These are phyloP conservation scores for Petrosia ficiformis DNA, from an alignment of 37 sponge, comb jelly and placozoan genomes.

Conservation along the genomic window DNA sequence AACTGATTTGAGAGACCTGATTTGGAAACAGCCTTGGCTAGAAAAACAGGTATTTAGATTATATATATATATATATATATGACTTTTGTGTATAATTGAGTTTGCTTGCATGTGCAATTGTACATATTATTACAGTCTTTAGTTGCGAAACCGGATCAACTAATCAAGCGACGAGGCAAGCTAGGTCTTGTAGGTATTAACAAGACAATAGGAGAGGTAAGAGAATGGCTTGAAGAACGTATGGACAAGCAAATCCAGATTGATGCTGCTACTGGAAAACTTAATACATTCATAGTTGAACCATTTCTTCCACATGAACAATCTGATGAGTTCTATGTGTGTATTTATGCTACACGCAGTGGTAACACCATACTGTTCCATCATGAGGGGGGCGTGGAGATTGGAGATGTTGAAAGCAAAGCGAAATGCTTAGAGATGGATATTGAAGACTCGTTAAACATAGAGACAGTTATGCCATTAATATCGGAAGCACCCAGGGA, in stretches of 20 bases:
- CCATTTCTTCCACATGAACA: constrained; percentile 78
- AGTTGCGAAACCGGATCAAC: constrained; percentile 93
- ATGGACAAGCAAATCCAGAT: constrained; percentile 75
- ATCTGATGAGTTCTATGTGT: constrained; percentile 42
- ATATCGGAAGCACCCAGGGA: constrained; percentile 29
- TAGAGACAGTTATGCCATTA: constrained; percentile 53
- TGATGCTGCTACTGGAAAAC: constrained; percentile 65
- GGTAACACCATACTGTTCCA: constrained; percentile 89
- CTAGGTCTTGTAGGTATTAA: constrained; percentile 88
- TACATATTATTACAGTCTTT: constrained; percentile 39
- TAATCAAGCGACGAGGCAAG: constrained; percentile 95
- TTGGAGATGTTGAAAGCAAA: constrained; percentile 91
- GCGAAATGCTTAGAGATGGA: constrained; percentile 61
- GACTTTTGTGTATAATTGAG: no score
- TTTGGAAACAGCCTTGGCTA: no score
- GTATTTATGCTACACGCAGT: constrained; percentile 72
- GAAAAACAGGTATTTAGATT: no score
- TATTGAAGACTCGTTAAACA: constrained; percentile 27
- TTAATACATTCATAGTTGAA: constrained; percentile 89
- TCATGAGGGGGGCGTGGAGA: constrained; percentile 91
- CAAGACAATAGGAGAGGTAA: constrained; percentile 46
- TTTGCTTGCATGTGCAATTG: no score
- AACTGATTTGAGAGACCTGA: no score
- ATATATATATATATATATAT: no score
- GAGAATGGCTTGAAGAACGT: constrained; percentile 66